Percentiles rank a stretch among this genome's conserved stretches.
Conservation (phyloP, 1,140 invertebrate genomes). For the Mesaphorura yosii region DNA sequence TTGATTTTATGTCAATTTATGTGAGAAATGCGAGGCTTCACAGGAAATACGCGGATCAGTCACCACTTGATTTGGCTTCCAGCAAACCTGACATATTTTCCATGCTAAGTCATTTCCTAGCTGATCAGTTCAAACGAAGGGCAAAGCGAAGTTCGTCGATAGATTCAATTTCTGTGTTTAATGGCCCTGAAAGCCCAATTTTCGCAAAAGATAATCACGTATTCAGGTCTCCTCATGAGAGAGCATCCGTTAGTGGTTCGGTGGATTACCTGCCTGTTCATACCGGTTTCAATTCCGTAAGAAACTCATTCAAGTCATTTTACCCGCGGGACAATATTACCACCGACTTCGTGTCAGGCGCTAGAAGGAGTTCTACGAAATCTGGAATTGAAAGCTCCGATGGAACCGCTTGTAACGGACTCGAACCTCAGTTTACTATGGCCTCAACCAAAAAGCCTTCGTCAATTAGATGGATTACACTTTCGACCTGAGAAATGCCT, state of each 20-base stretch:
- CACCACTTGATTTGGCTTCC: constrained; percentile 42
- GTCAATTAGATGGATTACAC: constrained; percentile 42
- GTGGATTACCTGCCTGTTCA: constrained; percentile 24
- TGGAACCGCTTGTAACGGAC: constrained; percentile 38
- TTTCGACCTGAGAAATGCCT: constrained; percentile 38
- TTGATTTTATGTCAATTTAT: constrained; percentile 5
- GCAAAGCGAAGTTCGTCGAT: constrained; percentile 29
- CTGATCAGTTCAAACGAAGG: constrained; percentile 24
- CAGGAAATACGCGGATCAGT: constrained; percentile 39
- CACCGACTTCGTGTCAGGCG: constrained; percentile 8
- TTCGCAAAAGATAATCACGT: constrained; percentile 15
- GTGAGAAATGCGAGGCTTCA: too few relatives aligned
- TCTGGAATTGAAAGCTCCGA: constrained; percentile 32
- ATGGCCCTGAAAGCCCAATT: constrained; percentile 22
- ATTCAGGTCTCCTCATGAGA: constrained; percentile 10
- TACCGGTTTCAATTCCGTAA: constrained; percentile 28
- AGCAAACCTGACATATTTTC: constrained; percentile 38
- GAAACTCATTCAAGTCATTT: neutral
- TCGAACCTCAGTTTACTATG: constrained; percentile 43
- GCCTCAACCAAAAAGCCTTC: constrained; percentile 50
- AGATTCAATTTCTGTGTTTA: constrained; percentile 20
- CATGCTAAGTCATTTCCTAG: constrained; percentile 33
- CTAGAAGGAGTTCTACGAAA: constrained; percentile 27
- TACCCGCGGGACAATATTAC: neutral
- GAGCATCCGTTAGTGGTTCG: neutral